phyloP scores from a whole-genome alignment of 2,888 invertebrate genomes.

The Amiota communis region DNA sequence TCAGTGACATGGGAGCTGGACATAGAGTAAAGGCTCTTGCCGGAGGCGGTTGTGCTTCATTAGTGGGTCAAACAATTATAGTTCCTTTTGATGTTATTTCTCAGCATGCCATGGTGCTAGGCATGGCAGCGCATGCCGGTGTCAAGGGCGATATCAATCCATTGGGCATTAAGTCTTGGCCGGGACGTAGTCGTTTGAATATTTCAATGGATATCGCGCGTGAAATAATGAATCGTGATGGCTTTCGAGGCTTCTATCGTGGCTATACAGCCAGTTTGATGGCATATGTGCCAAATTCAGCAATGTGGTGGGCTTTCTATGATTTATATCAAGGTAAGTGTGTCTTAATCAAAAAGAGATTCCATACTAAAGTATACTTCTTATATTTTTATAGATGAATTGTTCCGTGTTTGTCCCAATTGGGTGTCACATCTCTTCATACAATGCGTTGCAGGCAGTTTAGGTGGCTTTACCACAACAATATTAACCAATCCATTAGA shows the following conservation, averaged over 20 bases:
- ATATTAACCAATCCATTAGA: conserved; percentile 96
- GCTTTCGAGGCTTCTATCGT: conserved; percentile 90
- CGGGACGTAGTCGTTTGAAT: conserved; percentile 78
- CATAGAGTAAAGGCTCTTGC: conserved; percentile 80
- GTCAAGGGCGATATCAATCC: conserved; percentile 80
- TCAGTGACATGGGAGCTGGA: conserved; percentile 75
- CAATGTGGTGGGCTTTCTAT: conserved; percentile 98
- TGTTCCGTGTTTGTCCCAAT: conserved; percentile 80
- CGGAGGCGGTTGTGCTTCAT: conserved; percentile 92
- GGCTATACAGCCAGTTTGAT: conserved; percentile 94
- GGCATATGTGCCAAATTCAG: conserved; percentile 96
- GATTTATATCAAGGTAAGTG: conserved; percentile 90
- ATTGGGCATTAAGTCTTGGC: conserved; percentile 80
- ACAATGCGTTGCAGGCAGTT: conserved; percentile 91
- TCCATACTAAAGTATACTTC: conserved; percentile 8
- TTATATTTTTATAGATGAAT: conserved; percentile 78
- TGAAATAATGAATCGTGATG: conserved; percentile 86
- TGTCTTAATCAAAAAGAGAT: background rate
- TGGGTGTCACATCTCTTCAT: conserved; percentile 88
- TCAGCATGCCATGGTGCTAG: conserved; percentile 96
- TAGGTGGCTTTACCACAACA: conserved; percentile 94
- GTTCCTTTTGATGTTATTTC: conserved; percentile 98
- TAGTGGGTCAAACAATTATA: conserved; percentile 94
- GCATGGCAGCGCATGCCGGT: conserved; percentile 74
- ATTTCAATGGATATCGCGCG: conserved; percentile 84